Evolutionary conservation across 2,113 vertebrate genomes (phyloP).

Genomic region (Thryonomys swinderianus): DNA sequence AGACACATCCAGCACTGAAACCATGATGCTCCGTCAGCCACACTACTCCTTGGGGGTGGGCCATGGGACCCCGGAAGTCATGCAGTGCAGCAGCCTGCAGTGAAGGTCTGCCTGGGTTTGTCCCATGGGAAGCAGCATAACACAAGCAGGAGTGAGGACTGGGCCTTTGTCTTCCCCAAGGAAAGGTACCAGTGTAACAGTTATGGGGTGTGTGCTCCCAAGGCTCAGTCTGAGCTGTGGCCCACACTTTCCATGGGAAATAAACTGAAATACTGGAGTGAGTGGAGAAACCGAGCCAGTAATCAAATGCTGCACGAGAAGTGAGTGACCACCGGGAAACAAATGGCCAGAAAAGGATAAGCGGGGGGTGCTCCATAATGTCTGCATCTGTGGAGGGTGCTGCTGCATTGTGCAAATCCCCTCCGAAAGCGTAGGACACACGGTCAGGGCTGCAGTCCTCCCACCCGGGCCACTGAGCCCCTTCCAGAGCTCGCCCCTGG

Average conservation of each 20-base stretch:
- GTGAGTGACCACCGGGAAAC: constrained; percentile 34
- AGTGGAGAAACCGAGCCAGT: background rate
- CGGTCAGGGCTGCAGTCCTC: too few relatives aligned
- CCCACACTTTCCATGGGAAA: background rate
- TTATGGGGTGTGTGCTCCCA: background rate
- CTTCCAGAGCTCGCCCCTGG: background rate
- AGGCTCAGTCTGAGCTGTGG: background rate
- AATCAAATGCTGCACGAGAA: constrained; percentile 46
- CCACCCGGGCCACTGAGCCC: too few relatives aligned
- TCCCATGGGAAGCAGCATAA: background rate
- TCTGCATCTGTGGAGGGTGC: background rate
- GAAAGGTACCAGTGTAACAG: background rate
- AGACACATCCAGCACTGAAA: background rate
- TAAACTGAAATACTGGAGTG: background rate
- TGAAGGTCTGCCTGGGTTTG: background rate
- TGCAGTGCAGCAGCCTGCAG: background rate
- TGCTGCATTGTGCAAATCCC: background rate
- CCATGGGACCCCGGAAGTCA: background rate
- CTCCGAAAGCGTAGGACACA: too few relatives aligned
- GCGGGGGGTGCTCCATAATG: background rate
- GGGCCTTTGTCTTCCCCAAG: background rate
- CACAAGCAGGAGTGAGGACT: background rate
- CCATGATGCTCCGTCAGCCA: background rate
- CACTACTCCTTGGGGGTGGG: background rate
- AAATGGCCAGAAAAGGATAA: constrained; percentile 16